Evolutionary conservation across 2,888 invertebrate genomes (phyloP), one percentile per base, ranked within the genome.

Genomic region (Meloe dianella): DNA sequence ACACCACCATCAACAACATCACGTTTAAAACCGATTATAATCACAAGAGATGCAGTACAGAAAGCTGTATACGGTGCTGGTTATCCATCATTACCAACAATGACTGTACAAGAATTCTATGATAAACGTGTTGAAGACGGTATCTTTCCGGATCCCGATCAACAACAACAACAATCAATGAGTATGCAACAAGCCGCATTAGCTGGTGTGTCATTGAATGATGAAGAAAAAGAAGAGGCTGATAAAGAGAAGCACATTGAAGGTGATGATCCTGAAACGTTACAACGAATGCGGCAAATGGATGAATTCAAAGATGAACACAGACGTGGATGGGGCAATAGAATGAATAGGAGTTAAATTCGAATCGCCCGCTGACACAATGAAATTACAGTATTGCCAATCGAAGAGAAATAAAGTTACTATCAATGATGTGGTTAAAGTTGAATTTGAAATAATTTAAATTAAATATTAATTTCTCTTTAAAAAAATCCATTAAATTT

Each of bases 51-150:
- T 84, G 91, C 89, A 30, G 77, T 92, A 6, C 97, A 98, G 85
- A 98, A 97, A 84, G 89, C 94, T 58, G 94, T 98, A 10, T 97
- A 89, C 85, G 99, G 98, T 0, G 87, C 92, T 47, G 98, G 98
- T 0, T 99, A 99, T 86, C 98, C 98, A 0, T 91, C 95, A 74
- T 82, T 97, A 63, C 97, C 98, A 1, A 90, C 94, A 1, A 88
- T 96, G 87, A 96, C 97, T 0, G 94, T 99, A 0, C 92, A 96
- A 78, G 98, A 99, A 85, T 97, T 97, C 86, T 98, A 96, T 82
- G 93, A 97, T 65, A 89, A 96, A 80, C 87, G 95, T 69, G 91
- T 80, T 7, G 74, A 72, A 32, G 79, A 79, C 58, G 78, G 79
- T 75, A 87, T 90, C 86, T 88, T 88, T 72, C 88, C 88, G 0